These are phyloP conservation scores for Latrodectus geometricus DNA, from an alignment of 1,140 invertebrate species.

Conservation along the genomic window DNA sequence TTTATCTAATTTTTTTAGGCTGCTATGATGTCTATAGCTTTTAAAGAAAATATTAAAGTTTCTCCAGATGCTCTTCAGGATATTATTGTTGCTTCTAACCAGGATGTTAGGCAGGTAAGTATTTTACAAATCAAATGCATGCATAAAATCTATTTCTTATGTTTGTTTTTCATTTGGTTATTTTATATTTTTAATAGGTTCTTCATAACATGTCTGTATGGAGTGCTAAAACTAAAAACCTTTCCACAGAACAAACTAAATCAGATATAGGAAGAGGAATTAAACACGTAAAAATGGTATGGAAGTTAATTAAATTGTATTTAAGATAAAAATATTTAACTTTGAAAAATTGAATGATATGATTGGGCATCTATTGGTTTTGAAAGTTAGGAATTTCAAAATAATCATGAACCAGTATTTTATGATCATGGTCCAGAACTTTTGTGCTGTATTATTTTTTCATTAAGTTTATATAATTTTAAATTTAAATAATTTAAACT, in stretches of 20 bases:
- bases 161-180: neutral
- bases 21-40: slow-evolving; percentile 90
- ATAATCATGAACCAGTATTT: too few relatives aligned
- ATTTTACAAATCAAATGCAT: neutral
- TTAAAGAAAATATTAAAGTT: slow-evolving; percentile 91
- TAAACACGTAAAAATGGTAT: slow-evolving; percentile 87
- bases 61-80: slow-evolving; percentile 80
- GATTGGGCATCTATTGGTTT: too few relatives aligned
- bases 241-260: slow-evolving; percentile 63
- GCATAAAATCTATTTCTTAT: neutral
- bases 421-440: too few relatives aligned
- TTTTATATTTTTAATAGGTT: slow-evolving; percentile 64
- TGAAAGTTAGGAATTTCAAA: too few relatives aligned
- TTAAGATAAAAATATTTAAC: too few relatives aligned
- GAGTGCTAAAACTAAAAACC: slow-evolving; percentile 72
- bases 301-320: slow-evolving; percentile 18
- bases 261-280: slow-evolving; percentile 70
- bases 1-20: slow-evolving; percentile 71
- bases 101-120: slow-evolving; percentile 90
- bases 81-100: slow-evolving; percentile 88
- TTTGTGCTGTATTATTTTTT: too few relatives aligned
- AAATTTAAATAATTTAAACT: too few relatives aligned
- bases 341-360: too few relatives aligned
- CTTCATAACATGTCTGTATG: slow-evolving; percentile 82
- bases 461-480: too few relatives aligned